Conservation (phyloP, 2,113 vertebrate genomes). For the Ancistrus triradiatus region DNA sequence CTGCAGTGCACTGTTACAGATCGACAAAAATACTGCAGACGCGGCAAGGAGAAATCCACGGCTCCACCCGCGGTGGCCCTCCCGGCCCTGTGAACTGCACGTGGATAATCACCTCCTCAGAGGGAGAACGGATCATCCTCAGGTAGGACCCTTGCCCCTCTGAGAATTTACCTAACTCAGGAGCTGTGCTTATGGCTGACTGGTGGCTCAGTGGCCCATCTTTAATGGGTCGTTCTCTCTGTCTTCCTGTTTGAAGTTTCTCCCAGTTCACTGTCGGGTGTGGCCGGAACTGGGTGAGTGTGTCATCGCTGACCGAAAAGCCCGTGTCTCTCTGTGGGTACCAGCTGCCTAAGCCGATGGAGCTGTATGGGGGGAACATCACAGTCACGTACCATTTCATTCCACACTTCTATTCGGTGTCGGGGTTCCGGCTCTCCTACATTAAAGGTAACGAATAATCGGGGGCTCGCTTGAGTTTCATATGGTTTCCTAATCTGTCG, state of each 20-base stretch:
- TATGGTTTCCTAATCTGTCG: no score
- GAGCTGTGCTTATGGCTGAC: no score
- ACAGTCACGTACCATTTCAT: constrained; percentile 66
- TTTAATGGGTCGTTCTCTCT: background rate
- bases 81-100: constrained; percentile 59
- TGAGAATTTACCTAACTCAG: no score
- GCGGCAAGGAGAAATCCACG: constrained; percentile 63
- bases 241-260: constrained; percentile 54
- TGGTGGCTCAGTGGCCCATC: no score
- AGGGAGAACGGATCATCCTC: constrained; percentile 61
- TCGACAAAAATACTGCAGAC: constrained; percentile 54
- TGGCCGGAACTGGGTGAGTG: constrained; percentile 60
- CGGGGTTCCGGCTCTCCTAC: constrained; percentile 63
- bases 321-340: constrained; percentile 62
- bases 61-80: constrained; percentile 58
- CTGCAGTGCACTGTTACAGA: constrained; percentile 59
- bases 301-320: constrained; percentile 54
- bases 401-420: constrained; percentile 57
- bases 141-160: constrained; percentile 67
- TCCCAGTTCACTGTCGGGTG: constrained; percentile 63
- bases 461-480: no score
- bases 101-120: constrained; percentile 63
- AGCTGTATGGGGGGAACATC: constrained; percentile 67
- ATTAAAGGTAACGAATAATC: constrained; percentile 61
- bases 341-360: constrained; percentile 59